These are phyloP conservation scores for Tenthredo mesomela DNA, from an alignment of 2,888 invertebrate species.

Conservation along the genomic window DNA sequence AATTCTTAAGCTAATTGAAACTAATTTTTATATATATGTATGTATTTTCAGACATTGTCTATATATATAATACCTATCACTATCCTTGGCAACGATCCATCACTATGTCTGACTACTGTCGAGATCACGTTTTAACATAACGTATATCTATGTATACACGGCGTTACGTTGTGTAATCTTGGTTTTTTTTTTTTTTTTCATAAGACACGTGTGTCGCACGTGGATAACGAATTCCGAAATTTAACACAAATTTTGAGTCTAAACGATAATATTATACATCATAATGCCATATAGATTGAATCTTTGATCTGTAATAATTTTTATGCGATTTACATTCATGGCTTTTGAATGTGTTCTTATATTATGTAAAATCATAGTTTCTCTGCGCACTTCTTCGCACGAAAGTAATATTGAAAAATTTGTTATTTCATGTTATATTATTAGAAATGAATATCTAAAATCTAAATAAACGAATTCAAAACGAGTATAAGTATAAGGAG, in stretches of 20 bases:
- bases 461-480: too few species aligned
- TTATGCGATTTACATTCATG: too few species aligned
- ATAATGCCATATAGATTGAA: too few species aligned
- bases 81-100: constrained; percentile 10
- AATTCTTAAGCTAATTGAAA: background rate
- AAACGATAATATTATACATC: too few species aligned
- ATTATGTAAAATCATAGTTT: too few species aligned
- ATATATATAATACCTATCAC: background rate
- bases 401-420: too few species aligned
- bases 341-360: too few species aligned
- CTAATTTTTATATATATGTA: background rate
- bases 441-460: too few species aligned
- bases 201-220: constrained; percentile 10
- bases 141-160: background rate
- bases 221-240: background rate
- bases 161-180: background rate
- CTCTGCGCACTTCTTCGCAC: too few species aligned
- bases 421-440: too few species aligned
- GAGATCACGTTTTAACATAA: background rate
- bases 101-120: background rate
- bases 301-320: too few species aligned
- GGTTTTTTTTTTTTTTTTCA: background rate
- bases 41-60: background rate
- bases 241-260: background rate
- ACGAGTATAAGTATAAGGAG: too few species aligned